These are phyloP conservation scores for Poeciliopsis paucimaculata DNA, from an alignment of 2,797 vertebrate species.

Conservation along the genomic window DNA sequence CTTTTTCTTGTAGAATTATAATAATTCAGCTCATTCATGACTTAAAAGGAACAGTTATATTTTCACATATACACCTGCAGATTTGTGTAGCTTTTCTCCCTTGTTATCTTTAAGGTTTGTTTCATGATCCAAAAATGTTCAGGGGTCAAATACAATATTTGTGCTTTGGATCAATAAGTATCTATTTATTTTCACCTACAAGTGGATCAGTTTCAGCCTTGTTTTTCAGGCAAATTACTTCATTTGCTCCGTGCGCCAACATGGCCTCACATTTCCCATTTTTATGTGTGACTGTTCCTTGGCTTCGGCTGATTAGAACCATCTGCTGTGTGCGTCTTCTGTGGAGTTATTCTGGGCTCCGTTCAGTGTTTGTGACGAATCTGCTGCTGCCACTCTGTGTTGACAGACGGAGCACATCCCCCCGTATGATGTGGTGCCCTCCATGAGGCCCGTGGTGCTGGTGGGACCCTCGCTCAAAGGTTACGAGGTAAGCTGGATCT, in stretches of 20 bases:
- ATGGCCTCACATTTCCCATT: constrained; percentile 11
- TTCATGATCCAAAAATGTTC: background rate
- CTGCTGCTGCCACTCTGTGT: constrained; percentile 49
- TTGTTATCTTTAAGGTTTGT: background rate
- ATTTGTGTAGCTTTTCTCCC: background rate
- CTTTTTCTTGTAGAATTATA: background rate
- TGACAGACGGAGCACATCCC: constrained; percentile 92
- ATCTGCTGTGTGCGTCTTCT: constrained; percentile 9
- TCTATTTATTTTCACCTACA: background rate
- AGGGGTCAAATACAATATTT: background rate
- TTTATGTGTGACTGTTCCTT: constrained; percentile 10
- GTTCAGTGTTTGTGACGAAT: constrained; percentile 16
- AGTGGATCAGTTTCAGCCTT: background rate
- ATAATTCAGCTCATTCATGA: background rate
- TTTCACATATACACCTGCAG: background rate
- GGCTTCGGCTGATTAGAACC: constrained; percentile 18
- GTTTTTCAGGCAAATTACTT: constrained; percentile 2
- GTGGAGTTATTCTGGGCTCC: constrained; percentile 13
- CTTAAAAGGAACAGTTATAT: background rate
- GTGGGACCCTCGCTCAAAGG: constrained; percentile 97
- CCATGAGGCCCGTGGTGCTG: constrained; percentile 96
- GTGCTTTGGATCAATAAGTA: background rate
- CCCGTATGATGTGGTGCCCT: constrained; percentile 96
- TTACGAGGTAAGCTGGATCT: constrained; percentile 86
- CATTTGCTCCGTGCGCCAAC: constrained; percentile 44